A percentile compares a stretch with the other conserved stretches of the same genome.
phyloP scores from a whole-genome alignment of 2,888 invertebrate species.

The Matsumyia berberina region DNA sequence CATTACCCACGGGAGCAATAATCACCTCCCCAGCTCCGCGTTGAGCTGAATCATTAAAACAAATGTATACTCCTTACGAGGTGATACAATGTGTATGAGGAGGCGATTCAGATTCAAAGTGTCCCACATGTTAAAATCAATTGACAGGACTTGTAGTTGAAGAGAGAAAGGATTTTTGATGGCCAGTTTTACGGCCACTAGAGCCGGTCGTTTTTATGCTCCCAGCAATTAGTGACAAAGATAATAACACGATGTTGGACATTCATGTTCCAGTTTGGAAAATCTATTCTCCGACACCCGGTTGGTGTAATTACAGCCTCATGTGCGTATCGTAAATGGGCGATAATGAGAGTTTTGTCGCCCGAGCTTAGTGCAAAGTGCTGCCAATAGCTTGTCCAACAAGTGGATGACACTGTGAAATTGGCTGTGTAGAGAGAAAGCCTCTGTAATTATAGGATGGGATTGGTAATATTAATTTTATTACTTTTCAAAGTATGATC shows the following conservation, averaged over 20 bases:
- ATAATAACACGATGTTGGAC: slow-evolving; percentile 22
- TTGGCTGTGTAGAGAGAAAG: slow-evolving; percentile 22
- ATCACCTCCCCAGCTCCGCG: not conserved
- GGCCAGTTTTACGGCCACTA: no score
- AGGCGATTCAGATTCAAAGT: not conserved
- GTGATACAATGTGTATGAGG: not conserved
- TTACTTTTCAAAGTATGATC: not conserved
- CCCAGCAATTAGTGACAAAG: slow-evolving; percentile 9
- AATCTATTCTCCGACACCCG: slow-evolving; percentile 21
- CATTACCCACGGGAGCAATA: slow-evolving; percentile 5
- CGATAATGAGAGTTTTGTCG: slow-evolving; percentile 39
- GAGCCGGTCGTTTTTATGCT: slow-evolving; percentile 7
- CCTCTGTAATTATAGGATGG: not conserved
- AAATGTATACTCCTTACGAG: slow-evolving; percentile 9
- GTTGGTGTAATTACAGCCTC: slow-evolving; percentile 15
- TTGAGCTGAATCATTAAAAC: slow-evolving; percentile 18
- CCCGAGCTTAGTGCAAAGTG: slow-evolving; percentile 2
- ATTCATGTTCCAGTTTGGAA: not conserved
- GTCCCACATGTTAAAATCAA: slow-evolving; percentile 6
- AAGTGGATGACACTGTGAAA: slow-evolving; percentile 31
- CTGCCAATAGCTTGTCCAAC: slow-evolving; percentile 25
- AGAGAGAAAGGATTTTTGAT: slow-evolving; percentile 30
- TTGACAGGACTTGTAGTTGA: slow-evolving; percentile 11
- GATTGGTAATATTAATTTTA: not conserved
- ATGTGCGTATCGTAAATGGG: not conserved